These are phyloP conservation scores for Carassius auratus DNA, from an alignment of 2,113 vertebrate genomes.

Conservation along the genomic window DNA sequence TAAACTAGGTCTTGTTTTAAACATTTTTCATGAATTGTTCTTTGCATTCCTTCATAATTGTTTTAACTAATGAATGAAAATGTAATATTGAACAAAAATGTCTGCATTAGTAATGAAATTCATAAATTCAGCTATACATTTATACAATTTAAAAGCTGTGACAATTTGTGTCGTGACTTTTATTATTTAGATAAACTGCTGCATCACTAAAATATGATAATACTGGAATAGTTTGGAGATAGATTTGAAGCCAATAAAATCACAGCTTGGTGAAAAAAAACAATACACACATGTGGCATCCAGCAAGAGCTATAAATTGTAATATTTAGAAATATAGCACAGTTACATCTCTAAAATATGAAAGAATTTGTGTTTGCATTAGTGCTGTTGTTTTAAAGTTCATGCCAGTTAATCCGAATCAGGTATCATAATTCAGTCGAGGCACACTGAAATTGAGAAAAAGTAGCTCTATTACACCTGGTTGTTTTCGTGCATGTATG, in stretches of 20 bases:
- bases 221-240: neutral
- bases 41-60: neutral
- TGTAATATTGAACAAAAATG: neutral
- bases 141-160: neutral
- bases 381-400: neutral
- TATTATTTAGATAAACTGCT: neutral
- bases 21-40: neutral
- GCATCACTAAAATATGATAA: neutral
- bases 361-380: neutral
- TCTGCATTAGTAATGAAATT: neutral
- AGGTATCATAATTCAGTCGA: conserved; percentile 8
- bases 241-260: neutral
- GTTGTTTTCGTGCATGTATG: neutral
- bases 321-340: neutral
- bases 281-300: neutral
- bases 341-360: neutral
- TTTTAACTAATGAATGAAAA: neutral
- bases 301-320: neutral
- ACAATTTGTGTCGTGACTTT: neutral
- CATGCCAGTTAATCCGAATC: neutral
- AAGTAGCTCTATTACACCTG: neutral
- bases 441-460: neutral
- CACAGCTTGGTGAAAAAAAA: neutral
- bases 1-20: neutral
- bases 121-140: neutral